Base-by-base conservation (phyloP, 1,140 invertebrate species). In the Drosophila guanche region DNA sequence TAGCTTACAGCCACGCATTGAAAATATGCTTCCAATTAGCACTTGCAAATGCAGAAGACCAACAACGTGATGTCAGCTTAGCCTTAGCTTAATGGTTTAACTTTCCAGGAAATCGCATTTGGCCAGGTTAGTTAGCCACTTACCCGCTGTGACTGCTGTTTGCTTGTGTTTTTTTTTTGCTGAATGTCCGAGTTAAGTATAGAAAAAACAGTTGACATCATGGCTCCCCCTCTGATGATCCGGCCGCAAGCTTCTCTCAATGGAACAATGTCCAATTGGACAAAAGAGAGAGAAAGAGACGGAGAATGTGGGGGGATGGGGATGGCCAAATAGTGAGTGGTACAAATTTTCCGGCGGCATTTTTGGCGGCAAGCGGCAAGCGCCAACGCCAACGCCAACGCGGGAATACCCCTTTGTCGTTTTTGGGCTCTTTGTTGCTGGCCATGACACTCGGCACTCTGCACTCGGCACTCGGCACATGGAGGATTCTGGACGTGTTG, bases 291-390 rank as follows among this genome's bases (percentile, higher is more conserved):
- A n/a, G 27, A 29, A 6, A 7, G 25, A 3, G 25, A 0, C 25
- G 4, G n/a, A n/a, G n/a, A n/a, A n/a, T n/a, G n/a, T 27, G 4
- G 25, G 25, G 8, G 29, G 42, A 33, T 2, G 20, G 37, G 51
- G 25, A 25, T 48, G 40, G 22, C 33, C 12, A 7, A 7, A 10
- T 10, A 37, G 33, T 37, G 33, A 37, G 33, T 41, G 12, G 12
- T 42, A 54, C 52, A 73, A 53, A 68, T 55, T 48, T 57, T 67
- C 62, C 75, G 76, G 58, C 60, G 76, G 76, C 59, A 68, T 81
- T 86, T 85, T 85, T 85, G 83, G 81, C 81, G 81, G 81, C 83
- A 85, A 85, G 75, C 81, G 68, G 81, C 83, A 85, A 85, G 75
- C 81, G 68, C 77, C 81, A 81, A 80, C 81, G 77, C 27, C 27